Base-by-base conservation (phyloP, 2,113 vertebrate genomes). In the Bothrops jararaca region DNA sequence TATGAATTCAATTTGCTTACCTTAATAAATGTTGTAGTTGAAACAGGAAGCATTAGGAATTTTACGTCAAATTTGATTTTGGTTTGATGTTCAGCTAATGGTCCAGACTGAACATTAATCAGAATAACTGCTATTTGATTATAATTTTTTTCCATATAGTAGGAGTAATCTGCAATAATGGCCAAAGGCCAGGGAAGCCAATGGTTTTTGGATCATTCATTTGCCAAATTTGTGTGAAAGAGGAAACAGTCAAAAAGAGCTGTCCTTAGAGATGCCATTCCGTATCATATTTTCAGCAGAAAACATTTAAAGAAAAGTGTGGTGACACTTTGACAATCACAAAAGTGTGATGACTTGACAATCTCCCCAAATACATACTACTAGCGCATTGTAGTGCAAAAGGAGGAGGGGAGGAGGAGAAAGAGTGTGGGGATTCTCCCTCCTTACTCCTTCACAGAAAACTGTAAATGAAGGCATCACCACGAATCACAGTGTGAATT, bases 21-120 rank as follows among this genome's bases (percentile, higher is more conserved):
- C 34, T 58, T 50, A 53, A 64, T 24, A n/a, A 85, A 80, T 12
- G 60, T 22, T 45, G 52, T 20, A 85, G 10, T 80, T 89, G 48
- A 12, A 48, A 52, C 23, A 57, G 64, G 86, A 42, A 89, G 64
- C 52, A 3, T 22, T 42, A 53, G 91, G 60, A 89, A 48, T 57
- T 24, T 92, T 80, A 88, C 15, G 54, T 7, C 54, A 92, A 80
- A 56, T 57, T 48, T 57, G 26, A 85, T 89, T 9, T 80, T 80
- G 42, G 24, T 56, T 24, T 57, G 80, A 89, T 45, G 52, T 56
- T 89, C 80, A 85, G 24, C 64, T 23, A 92, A 57, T 80, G 89
- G 53, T 69, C 64, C 87, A 89, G 50, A 92, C 12, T 69, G 18
- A 89, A 92, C 26, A 92, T 89, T 20, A 52, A 92, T 85, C 24